Percentiles rank a stretch among this genome's conserved stretches.
Conservation (phyloP, 2,113 vertebrate species). For the Malurus melanocephalus region DNA sequence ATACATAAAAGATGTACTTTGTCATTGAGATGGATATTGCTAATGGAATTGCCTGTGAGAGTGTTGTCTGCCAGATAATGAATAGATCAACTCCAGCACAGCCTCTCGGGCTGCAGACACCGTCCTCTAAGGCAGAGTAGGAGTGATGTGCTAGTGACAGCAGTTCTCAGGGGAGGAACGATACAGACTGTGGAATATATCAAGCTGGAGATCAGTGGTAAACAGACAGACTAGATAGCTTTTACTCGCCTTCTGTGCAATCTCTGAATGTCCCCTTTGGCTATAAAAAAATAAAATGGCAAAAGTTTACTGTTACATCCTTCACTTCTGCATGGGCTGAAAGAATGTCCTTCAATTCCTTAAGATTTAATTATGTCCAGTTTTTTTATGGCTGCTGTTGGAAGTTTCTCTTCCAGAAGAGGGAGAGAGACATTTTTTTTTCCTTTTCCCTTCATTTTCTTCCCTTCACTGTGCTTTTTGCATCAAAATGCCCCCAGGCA, state of each 20-base stretch:
- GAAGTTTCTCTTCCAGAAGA: neutral
- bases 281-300: neutral
- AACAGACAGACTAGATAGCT: neutral
- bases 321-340: neutral
- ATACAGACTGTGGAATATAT: neutral
- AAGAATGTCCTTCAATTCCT: neutral
- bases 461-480: rapidly evolving
- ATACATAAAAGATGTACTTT: neutral
- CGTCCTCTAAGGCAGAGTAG: neutral
- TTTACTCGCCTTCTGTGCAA: neutral
- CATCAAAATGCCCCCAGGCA: neutral
- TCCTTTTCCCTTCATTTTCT: neutral
- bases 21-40: neutral
- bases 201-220: neutral
- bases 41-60: neutral
- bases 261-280: neutral
- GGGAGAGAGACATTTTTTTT: neutral
- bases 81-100: neutral
- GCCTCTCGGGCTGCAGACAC: neutral
- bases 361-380: neutral
- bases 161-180: neutral
- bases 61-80: neutral
- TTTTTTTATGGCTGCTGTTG: neutral
- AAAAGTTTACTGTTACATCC: neutral
- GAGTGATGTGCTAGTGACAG: neutral